Base-by-base conservation (phyloP, 2,888 invertebrate genomes). In the Tanaodytes sp. region DNA sequence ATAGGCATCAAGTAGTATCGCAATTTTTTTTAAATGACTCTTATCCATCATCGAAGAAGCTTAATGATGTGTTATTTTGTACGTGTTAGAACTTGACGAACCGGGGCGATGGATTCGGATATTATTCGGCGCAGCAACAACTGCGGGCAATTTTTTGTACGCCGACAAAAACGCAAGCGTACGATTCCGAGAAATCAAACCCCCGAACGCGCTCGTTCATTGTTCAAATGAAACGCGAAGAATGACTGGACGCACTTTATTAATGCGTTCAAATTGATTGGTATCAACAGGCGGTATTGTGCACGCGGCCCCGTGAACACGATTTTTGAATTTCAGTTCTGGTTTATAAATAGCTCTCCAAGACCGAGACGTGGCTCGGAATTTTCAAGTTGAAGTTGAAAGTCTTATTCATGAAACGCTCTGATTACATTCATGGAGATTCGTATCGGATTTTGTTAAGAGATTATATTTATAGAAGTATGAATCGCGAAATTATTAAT, bases 221-320 rank as follows among this genome's bases (percentile, higher is more conserved):
- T 57, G 43, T 57, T 49, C 55, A 37, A 49, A 27, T 37, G 55
- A 55, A n/a, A 43, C 43, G 37, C 54, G 40, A 43, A 19, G 62
- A 54, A 64, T 64, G 63, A 64, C 63, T 64, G 49, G 63, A 55
- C 55, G 49, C 49, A 48, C 63, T 64, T 64, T 64, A 64, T 55
- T 55, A 64, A 55, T 64, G 49, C 55, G 42, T 36, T 23, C 37
- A 49, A 64, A 64, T 55, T 55, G 63, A 55, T 64, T 49, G 12
- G 55, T 64, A 64, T 64, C 63, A 62, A 62, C 62, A 62, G 63
- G 63, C 63, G 55, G 63, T 57, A 39, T 43, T 46, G 45, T 43
- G 49, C 18, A 31, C 20, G 27, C 15, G 1, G 27, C 48, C 39
- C n/a, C n/a, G n/a, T n/a, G n/a, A n/a, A n/a, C n/a, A n/a, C n/a